Evolutionary conservation across 2,113 vertebrate species (phyloP).

Genomic region (Halcyon senegalensis): DNA sequence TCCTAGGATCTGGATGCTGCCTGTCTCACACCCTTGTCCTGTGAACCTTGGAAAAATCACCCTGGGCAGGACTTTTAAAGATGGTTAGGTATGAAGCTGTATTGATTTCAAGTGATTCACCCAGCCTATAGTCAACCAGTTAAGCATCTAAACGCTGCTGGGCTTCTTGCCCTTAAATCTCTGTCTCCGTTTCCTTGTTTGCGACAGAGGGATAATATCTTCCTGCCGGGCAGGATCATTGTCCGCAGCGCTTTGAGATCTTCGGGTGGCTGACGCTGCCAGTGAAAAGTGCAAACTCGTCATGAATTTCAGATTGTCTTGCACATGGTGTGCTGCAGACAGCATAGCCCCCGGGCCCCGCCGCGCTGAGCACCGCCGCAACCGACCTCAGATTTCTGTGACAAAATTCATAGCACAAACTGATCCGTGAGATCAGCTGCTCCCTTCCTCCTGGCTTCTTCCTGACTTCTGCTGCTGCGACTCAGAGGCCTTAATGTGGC

Average conservation of each 20-base stretch:
- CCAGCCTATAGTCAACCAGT: neutral
- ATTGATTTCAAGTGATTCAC: neutral
- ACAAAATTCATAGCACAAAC: constrained; percentile 40
- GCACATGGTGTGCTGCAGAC: neutral
- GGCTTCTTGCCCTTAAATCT: neutral
- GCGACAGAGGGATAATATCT: neutral
- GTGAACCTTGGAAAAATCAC: neutral
- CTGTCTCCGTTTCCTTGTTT: neutral
- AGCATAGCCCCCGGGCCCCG: constrained; percentile 2
- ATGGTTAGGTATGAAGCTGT: neutral
- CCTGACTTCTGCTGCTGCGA: neutral
- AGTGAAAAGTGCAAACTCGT: constrained; percentile 58
- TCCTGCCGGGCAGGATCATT: neutral
- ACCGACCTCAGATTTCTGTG: neutral
- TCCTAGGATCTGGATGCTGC: neutral
- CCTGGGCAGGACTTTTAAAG: neutral
- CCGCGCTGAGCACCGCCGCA: constrained; percentile 29
- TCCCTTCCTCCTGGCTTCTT: neutral
- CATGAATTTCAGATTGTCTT: constrained; percentile 68
- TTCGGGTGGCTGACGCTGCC: neutral
- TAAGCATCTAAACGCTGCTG: neutral
- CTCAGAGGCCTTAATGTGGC: neutral
- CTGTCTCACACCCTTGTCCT: neutral
- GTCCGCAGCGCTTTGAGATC: neutral
- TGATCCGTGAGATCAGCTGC: constrained; percentile 50